Conservation (phyloP, 2,113 vertebrate genomes). For the Zosterops borbonicus region DNA sequence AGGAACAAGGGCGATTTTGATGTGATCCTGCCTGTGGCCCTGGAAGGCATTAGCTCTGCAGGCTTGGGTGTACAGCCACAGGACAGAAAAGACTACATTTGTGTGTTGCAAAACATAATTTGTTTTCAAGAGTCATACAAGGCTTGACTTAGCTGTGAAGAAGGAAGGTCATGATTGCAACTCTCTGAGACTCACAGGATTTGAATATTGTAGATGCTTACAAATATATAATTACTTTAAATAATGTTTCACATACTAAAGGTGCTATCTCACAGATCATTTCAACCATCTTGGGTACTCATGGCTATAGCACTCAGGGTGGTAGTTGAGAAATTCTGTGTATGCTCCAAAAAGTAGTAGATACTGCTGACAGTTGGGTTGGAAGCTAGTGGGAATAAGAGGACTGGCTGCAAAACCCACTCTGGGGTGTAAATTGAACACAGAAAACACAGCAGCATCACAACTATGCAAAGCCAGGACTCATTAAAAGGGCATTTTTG, state of each 20-base stretch:
- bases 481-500: not conserved
- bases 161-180: not conserved
- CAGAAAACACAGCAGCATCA: not conserved
- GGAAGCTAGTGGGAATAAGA: not conserved
- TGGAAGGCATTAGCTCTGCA: not conserved
- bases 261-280: not conserved
- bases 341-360: not conserved
- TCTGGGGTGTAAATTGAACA: not conserved
- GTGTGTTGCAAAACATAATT: not conserved
- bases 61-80: not conserved
- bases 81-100: not conserved
- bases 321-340: not conserved
- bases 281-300: not conserved
- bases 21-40: not conserved
- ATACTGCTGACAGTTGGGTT: not conserved
- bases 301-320: not conserved
- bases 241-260: not conserved
- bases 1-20: not conserved
- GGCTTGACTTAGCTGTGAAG: not conserved
- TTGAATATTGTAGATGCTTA: not conserved
- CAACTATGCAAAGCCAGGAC: not conserved
- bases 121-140: not conserved
- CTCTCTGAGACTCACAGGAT: not conserved
- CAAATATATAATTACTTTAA: not conserved
- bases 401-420: not conserved